These are phyloP conservation scores for Geopemphigus sp. DNA, from an alignment of 1,140 invertebrate species.

Conservation along the genomic window DNA sequence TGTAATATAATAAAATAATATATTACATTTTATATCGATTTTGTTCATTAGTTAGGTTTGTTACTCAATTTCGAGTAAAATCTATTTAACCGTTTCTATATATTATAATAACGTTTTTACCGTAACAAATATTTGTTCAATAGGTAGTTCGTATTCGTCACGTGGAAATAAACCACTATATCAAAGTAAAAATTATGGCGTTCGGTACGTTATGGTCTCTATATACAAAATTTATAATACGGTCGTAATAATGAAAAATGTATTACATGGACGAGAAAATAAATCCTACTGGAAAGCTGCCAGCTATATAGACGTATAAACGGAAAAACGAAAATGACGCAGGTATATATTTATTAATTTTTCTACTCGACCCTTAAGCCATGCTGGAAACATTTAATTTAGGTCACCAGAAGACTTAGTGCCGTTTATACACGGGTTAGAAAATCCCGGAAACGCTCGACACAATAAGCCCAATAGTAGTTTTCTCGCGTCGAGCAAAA, in stretches of 20 bases:
- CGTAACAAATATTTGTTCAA: neutral
- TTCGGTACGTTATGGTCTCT: too few relatives aligned
- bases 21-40: too few relatives aligned
- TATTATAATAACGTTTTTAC: neutral
- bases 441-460: conserved; percentile 5
- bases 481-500: neutral
- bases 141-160: neutral
- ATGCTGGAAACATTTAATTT: conserved; percentile 18
- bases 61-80: too few relatives aligned
- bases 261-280: neutral
- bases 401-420: conserved; percentile 5
- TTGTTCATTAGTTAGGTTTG: too few relatives aligned
- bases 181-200: neutral
- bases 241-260: neutral
- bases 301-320: neutral
- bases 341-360: neutral
- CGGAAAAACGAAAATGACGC: neutral
- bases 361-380: neutral
- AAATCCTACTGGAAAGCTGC: conserved; percentile 15
- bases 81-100: neutral
- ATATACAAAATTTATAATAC: too few relatives aligned
- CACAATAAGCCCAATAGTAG: conserved; percentile 24
- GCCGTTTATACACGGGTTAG: neutral
- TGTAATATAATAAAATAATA: too few relatives aligned
- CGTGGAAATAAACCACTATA: neutral